Percentiles rank a stretch among this genome's conserved stretches.
Conservation (phyloP, 2,888 invertebrate genomes). For the Plemyria rubiginata region DNA sequence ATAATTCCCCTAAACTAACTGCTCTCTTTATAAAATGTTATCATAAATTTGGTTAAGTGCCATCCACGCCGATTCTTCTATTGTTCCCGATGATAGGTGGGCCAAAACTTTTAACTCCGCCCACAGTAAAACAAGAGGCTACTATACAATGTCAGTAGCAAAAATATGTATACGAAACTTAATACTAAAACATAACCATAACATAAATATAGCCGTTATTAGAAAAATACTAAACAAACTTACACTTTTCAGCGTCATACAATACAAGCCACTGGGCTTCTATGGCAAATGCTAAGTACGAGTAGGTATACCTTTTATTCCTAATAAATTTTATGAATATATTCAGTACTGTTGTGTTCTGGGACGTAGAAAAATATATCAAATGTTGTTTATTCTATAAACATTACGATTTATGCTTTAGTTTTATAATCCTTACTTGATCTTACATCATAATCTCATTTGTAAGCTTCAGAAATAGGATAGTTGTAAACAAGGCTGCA, state of each 20-base stretch:
- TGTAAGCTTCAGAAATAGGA: constrained; percentile 32
- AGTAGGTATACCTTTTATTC: no score
- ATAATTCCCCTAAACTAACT: no score
- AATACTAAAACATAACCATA: neutral
- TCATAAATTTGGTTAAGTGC: constrained; percentile 59
- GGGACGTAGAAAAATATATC: no score
- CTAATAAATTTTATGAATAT: no score
- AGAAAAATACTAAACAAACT: neutral
- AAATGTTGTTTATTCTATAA: no score
- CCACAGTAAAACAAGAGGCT: constrained; percentile 48
- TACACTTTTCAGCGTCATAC: neutral
- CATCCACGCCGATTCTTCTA: constrained; percentile 53
- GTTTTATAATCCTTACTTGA: constrained; percentile 12
- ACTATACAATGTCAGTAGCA: constrained; percentile 36
- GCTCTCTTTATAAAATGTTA: constrained; percentile 34
- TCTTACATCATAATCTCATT: constrained; percentile 31
- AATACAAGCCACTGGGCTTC: no score
- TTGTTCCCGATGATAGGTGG: constrained; percentile 55
- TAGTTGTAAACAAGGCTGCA: constrained; percentile 38
- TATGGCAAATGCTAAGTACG: no score
- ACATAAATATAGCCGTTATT: neutral
- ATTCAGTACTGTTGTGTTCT: no score
- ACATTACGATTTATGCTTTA: no score
- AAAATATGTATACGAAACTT: neutral
- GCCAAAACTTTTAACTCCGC: constrained; percentile 35